phyloP scores from a whole-genome alignment of 2,113 vertebrate genomes.

The Anguilla rostrata region DNA sequence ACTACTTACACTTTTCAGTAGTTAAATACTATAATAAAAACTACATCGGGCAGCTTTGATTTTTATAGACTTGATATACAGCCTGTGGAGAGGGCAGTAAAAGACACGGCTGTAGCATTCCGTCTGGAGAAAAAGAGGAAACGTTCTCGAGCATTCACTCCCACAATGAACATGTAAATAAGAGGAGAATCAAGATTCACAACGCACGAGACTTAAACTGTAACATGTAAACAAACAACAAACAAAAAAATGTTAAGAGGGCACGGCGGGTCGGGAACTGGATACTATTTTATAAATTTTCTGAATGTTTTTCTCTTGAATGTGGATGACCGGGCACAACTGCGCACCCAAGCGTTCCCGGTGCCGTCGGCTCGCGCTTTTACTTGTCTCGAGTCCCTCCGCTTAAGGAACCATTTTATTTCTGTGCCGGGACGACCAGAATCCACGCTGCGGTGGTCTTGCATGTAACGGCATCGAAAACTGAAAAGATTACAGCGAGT shows the following conservation, averaged over 20 bases:
- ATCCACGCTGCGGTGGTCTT: background rate
- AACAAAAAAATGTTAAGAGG: background rate
- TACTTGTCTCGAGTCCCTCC: background rate
- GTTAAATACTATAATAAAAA: slow-evolving; percentile 79
- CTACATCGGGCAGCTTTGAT: slow-evolving; percentile 72
- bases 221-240: background rate
- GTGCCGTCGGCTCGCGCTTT: background rate
- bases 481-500: background rate
- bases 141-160: slow-evolving; percentile 37
- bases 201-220: background rate
- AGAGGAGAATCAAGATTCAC: slow-evolving; percentile 20
- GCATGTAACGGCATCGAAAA: background rate
- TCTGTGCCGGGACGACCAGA: slow-evolving; percentile 1
- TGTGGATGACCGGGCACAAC: slow-evolving; percentile 18
- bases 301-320: background rate
- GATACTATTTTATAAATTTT: slow-evolving; percentile 6
- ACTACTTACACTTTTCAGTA: slow-evolving; percentile 67
- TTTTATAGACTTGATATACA: slow-evolving; percentile 83
- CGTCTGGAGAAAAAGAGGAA: slow-evolving; percentile 30
- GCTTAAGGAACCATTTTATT: slow-evolving; percentile 15
- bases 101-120: slow-evolving; percentile 48
- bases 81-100: slow-evolving; percentile 69
- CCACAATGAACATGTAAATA: slow-evolving; percentile 40
- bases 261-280: background rate
- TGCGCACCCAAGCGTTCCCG: background rate